Base-by-base conservation (phyloP, 2,797 vertebrate genomes). In the Eupleurogrammus muticus region DNA sequence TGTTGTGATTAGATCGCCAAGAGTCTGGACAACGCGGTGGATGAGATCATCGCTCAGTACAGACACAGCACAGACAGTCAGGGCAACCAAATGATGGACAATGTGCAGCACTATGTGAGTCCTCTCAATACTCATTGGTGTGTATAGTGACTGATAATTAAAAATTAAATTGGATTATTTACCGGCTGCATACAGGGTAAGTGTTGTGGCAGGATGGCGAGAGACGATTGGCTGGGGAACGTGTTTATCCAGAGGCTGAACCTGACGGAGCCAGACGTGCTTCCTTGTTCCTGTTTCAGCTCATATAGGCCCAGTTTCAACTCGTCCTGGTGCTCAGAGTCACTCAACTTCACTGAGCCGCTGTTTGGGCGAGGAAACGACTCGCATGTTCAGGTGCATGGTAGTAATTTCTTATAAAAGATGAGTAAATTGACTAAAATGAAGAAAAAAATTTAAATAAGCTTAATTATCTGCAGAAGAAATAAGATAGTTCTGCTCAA, bases 211-310 rank as follows among this genome's bases (percentile, higher is more conserved):
- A 24, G 52, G 62, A 44, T 1, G 0, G 56, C 19, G 0, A 24
- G 73, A 0, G 16, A 51, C 23, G 90, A 93, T 75, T 94, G 92
- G 92, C 61, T 73, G 54, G 38, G 48, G 1, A 94, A 93, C 82
- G 5, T 24, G 1, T 73, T 79, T 24, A 56, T 94, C 51, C 5
- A 53, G 50, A 61, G 5, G 6, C 46, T 67, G 62, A 82, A 70
- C 52, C 59, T 40, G 53, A 77, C 32, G 2, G 4, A 2, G 1
- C 34, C 14, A 1, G 19, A 34, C 0, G 67, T 82, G 0, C 85
- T 84, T 59, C 92, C 92, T 0, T 94, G 92, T 64, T 91, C 91
- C 46, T 93, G 92, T 53, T 92, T 92, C 70, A 16, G 0, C 1
- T 32, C 2, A 0, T 9, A 0, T 17, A 11, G 0, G 1, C 21